Conservation (phyloP, 1,140 invertebrate species). For the Drosophila fuyamai region DNA sequence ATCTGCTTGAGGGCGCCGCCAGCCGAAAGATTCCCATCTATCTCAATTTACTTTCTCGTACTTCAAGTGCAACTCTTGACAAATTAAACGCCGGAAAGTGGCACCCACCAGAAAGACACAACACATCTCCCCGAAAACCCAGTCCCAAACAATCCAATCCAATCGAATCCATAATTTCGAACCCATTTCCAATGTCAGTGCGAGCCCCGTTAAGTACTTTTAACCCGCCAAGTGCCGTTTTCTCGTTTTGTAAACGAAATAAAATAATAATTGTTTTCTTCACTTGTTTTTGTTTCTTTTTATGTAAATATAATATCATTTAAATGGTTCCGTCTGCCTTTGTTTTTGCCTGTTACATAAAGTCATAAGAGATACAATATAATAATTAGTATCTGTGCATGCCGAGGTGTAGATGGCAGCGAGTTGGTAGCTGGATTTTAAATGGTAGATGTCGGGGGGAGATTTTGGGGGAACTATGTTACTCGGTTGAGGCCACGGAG, state of each 20-base stretch:
- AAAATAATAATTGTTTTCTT: conserved; percentile 58
- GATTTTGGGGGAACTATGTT: conserved; percentile 24
- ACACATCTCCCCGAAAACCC: conserved; percentile 12
- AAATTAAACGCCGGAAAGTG: conserved; percentile 77
- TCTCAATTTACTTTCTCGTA: conserved; percentile 76
- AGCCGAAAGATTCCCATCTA: conserved; percentile 41
- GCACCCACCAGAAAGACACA: conserved; percentile 59
- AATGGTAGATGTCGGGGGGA: conserved; percentile 1
- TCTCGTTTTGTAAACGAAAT: conserved; percentile 62
- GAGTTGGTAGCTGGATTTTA: conserved; percentile 25
- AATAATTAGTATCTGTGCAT: conserved; percentile 74
- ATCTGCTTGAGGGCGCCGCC: conserved; percentile 35
- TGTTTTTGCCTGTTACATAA: conserved; percentile 64
- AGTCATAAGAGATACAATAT: conserved; percentile 72
- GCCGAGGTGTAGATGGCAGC: conserved; percentile 65
- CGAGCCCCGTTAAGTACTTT: conserved; percentile 62
- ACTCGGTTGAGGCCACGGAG: conserved; percentile 48
- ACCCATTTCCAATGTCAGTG: conserved; percentile 64
- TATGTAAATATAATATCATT: conserved; percentile 79
- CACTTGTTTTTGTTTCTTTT: conserved; percentile 48
- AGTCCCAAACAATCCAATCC: conserved; percentile 39
- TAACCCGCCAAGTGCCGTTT: conserved; percentile 40
- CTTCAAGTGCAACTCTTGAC: conserved; percentile 79
- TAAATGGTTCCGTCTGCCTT: conserved; percentile 62
- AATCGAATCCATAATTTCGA: conserved; percentile 34